Conservation (phyloP, 1,140 invertebrate species). For the Drosophila triauraria region DNA sequence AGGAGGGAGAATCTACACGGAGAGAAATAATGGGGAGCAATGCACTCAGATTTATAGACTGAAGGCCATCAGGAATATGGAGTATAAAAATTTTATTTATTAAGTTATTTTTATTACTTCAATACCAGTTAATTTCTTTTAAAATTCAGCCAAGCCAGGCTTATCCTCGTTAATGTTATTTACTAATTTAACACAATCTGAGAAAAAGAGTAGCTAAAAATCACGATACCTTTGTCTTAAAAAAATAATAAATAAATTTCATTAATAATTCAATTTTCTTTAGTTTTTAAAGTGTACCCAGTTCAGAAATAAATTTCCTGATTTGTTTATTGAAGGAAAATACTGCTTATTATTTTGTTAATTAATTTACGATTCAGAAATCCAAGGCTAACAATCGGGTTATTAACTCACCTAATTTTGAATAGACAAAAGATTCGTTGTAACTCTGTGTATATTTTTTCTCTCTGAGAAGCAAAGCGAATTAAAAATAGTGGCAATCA, state of each 20-base stretch:
- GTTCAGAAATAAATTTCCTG: background rate
- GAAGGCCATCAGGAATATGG: background rate
- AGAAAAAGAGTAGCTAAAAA: too few species aligned
- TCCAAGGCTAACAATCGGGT: background rate
- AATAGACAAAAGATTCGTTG: too few species aligned
- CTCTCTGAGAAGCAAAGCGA: conserved; percentile 10
- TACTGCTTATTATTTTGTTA: conserved; percentile 5
- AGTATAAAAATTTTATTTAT: too few species aligned
- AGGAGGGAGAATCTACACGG: background rate
- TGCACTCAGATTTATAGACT: background rate
- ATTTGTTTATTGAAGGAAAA: background rate
- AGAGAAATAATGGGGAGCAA: conserved; percentile 7
- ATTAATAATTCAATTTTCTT: too few species aligned
- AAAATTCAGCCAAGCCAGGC: too few species aligned
- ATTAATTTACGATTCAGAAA: conserved; percentile 7
- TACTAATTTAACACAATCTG: too few species aligned
- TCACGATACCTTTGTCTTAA: too few species aligned
- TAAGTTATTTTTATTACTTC: too few species aligned
- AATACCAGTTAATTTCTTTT: too few species aligned
- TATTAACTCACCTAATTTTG: conserved; percentile 3
- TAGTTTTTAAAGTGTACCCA: background rate
- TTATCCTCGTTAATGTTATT: too few species aligned
- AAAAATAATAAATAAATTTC: too few species aligned
- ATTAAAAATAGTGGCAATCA: conserved; percentile 69
- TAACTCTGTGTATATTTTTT: background rate